These are phyloP conservation scores for Alentia gelatinosa DNA, from an alignment of 2,888 invertebrate genomes.

Conservation along the genomic window DNA sequence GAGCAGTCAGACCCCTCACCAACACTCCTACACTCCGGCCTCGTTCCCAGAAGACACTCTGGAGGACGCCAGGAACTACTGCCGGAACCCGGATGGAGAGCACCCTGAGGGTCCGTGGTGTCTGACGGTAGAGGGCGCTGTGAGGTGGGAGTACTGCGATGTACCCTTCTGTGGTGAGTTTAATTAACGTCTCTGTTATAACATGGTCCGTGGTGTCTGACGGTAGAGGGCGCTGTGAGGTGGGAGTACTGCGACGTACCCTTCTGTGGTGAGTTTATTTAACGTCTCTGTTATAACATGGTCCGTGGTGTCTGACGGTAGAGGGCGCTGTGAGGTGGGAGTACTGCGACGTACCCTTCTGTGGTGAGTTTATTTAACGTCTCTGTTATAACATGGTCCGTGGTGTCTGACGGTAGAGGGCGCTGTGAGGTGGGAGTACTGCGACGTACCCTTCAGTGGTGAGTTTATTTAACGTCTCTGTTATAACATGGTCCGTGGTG, in stretches of 20 bases:
- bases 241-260: constrained; percentile 42
- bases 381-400: constrained; percentile 84
- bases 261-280: not conserved
- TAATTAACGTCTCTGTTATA: not conserved
- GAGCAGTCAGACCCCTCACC: constrained; percentile 34
- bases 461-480: too few species aligned
- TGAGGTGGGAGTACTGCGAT: constrained; percentile 94
- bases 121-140: constrained; percentile 90
- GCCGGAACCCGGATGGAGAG: constrained; percentile 92
- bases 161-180: constrained; percentile 88
- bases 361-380: too few species aligned
- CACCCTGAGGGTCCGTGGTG: constrained; percentile 89
- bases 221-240: not conserved
- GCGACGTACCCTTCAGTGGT: too few species aligned
- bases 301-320: too few species aligned
- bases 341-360: too few species aligned
- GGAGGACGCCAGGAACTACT: constrained; percentile 91
- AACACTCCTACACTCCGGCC: constrained; percentile 10
- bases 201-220: not conserved
- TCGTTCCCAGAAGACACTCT: constrained; percentile 78
- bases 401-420: constrained; percentile 96
- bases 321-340: too few species aligned
- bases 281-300: not conserved
- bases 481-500: too few species aligned
- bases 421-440: constrained; percentile 87